Evolutionary conservation across 2,888 invertebrate genomes (phyloP).

Genomic region (Dryobota labecula): DNA sequence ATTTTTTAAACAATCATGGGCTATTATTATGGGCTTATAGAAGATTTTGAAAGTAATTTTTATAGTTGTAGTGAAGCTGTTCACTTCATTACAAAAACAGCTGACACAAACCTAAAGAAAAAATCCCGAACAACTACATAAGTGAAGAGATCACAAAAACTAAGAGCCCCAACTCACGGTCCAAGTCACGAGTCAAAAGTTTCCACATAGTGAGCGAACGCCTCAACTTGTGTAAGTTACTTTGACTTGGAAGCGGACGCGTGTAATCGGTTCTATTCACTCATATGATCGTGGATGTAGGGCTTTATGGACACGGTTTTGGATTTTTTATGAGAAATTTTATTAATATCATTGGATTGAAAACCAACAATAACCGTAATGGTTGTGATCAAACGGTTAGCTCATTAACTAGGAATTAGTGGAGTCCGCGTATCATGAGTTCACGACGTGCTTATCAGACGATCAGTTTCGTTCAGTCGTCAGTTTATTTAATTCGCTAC

Average conservation of each 20-base stretch:
- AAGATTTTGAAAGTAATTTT: no score
- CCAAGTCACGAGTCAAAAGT: conserved; percentile 59
- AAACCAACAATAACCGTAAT: no score
- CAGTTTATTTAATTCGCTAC: no score
- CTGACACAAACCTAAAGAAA: conserved; percentile 29
- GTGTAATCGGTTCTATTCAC: conserved; percentile 64
- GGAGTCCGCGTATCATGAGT: no score
- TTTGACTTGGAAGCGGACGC: conserved; percentile 58
- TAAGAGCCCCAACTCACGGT: conserved; percentile 56
- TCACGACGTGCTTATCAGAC: no score
- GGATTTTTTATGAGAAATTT: neutral
- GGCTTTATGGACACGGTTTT: conserved; percentile 30
- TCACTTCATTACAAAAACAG: neutral
- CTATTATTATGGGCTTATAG: no score
- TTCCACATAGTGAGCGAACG: conserved; percentile 58
- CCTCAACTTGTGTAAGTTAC: conserved; percentile 62
- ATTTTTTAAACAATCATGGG: no score
- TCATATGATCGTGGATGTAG: conserved; percentile 48
- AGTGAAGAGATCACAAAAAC: conserved; percentile 63
- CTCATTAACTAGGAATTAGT: no score
- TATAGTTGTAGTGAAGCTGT: neutral
- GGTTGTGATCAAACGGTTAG: no score
- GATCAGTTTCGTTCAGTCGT: neutral
- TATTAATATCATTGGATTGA: no score
- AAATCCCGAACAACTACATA: conserved; percentile 43